These are phyloP conservation scores for Callosobruchus maculatus DNA, from an alignment of 2,888 invertebrate genomes.

Conservation along the genomic window DNA sequence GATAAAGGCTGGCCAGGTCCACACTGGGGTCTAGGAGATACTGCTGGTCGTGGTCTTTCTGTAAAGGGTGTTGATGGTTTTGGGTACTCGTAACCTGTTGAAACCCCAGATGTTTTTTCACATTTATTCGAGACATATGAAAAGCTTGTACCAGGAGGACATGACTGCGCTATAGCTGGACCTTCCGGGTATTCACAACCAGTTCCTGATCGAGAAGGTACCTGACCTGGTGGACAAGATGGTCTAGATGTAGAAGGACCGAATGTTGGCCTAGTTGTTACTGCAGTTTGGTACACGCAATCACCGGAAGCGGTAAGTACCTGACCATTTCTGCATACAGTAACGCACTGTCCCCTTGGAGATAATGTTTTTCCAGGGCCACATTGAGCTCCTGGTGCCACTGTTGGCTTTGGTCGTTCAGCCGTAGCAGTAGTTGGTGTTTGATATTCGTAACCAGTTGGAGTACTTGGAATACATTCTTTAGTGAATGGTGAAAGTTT, in stretches of 20 bases:
- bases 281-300: slow-evolving; percentile 18
- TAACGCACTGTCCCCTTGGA: neutral
- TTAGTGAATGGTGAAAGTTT: slow-evolving; percentile 11
- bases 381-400: slow-evolving; percentile 15
- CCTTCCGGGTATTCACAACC: slow-evolving; percentile 12
- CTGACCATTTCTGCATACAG: slow-evolving; percentile 12
- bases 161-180: neutral
- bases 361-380: slow-evolving; percentile 10
- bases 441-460: slow-evolving; percentile 16
- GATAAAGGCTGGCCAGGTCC: slow-evolving; percentile 23
- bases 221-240: slow-evolving; percentile 17
- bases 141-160: neutral
- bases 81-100: neutral
- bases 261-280: slow-evolving; percentile 4
- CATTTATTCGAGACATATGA: neutral
- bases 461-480: slow-evolving; percentile 2
- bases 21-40: slow-evolving; percentile 15
- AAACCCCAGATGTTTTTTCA: neutral
- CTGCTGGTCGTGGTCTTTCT: slow-evolving; percentile 5
- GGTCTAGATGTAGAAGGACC: slow-evolving; percentile 7
- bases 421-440: slow-evolving; percentile 12
- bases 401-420: slow-evolving; percentile 10
- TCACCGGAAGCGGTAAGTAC: slow-evolving; percentile 20
- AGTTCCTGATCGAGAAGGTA: neutral
- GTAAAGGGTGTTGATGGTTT: neutral